phyloP scores from a whole-genome alignment of 2,113 vertebrate species.

The Hemiprocne comata region DNA sequence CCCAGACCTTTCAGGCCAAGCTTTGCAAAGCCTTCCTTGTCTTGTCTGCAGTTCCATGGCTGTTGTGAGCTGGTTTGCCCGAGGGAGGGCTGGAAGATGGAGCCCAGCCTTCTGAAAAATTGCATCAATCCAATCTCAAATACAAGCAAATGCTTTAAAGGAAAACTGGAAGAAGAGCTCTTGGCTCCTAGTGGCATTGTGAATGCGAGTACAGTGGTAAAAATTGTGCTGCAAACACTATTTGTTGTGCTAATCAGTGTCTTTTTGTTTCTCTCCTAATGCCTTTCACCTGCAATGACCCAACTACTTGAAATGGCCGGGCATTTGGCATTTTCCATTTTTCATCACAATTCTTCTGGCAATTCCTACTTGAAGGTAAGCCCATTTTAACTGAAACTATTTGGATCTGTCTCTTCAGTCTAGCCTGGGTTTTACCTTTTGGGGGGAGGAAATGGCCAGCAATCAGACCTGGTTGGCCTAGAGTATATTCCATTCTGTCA shows the following conservation, averaged over 20 bases:
- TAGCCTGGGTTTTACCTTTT: neutral
- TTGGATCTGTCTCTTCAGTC: neutral
- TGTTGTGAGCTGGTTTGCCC: neutral
- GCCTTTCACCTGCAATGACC: conserved; percentile 23
- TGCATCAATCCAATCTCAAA: neutral
- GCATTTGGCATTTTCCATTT: neutral
- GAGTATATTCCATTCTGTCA: neutral
- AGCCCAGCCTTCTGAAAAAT: neutral
- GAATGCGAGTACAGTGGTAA: neutral
- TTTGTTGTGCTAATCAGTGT: conserved; percentile 46
- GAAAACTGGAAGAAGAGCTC: neutral
- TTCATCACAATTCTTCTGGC: neutral
- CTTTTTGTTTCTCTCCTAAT: conserved; percentile 30
- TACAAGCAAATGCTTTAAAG: neutral
- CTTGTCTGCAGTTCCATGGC: neutral
- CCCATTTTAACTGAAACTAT: neutral
- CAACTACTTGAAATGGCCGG: neutral
- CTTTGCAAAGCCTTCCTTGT: neutral
- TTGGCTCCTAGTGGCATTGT: neutral
- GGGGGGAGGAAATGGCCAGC: neutral
- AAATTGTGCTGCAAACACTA: neutral
- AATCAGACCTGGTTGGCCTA: neutral
- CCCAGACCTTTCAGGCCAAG: neutral
- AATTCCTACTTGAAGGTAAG: conserved; percentile 68
- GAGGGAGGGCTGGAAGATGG: neutral